Percentiles rank a stretch among this genome's conserved stretches.
Evolutionary conservation across 2,888 invertebrate species (phyloP).

Genomic region (Aporophyla lueneburgensis): DNA sequence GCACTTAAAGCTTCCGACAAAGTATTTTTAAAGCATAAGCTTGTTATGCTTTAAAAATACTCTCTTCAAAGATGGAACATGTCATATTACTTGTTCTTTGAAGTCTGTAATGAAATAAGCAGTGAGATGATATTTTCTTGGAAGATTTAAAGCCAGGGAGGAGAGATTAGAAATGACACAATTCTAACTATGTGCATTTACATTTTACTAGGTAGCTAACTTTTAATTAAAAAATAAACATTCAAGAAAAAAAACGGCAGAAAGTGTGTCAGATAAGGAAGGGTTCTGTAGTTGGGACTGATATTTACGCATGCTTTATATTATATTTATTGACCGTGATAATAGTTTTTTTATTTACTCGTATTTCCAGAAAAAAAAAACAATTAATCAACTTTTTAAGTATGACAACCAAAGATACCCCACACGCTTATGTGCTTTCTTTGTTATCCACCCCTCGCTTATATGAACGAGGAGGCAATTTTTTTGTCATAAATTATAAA

Average conservation of each 20-base stretch:
- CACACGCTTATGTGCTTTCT: too few species aligned
- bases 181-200: not conserved
- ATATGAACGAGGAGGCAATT: too few species aligned
- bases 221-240: not conserved
- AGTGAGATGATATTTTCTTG: not conserved
- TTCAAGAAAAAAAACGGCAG: not conserved
- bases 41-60: not conserved
- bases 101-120: not conserved
- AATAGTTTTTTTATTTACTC: not conserved
- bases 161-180: constrained; percentile 1
- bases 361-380: not conserved
- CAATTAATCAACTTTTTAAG: not conserved
- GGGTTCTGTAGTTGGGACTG: not conserved
- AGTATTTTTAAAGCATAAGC: too few species aligned
- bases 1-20: not conserved
- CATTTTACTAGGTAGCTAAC: not conserved
- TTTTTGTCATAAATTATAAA: too few species aligned
- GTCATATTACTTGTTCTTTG: not conserved
- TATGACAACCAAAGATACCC: too few species aligned
- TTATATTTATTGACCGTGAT: not conserved
- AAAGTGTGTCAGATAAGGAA: not conserved
- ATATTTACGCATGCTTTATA: not conserved
- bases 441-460: too few species aligned
- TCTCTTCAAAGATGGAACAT: not conserved
- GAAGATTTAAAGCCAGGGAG: not conserved